A percentile compares a stretch with the other conserved stretches of the same genome.
Evolutionary conservation across 2,797 vertebrate genomes (phyloP).

Genomic region (Pangasius mekongensis): DNA sequence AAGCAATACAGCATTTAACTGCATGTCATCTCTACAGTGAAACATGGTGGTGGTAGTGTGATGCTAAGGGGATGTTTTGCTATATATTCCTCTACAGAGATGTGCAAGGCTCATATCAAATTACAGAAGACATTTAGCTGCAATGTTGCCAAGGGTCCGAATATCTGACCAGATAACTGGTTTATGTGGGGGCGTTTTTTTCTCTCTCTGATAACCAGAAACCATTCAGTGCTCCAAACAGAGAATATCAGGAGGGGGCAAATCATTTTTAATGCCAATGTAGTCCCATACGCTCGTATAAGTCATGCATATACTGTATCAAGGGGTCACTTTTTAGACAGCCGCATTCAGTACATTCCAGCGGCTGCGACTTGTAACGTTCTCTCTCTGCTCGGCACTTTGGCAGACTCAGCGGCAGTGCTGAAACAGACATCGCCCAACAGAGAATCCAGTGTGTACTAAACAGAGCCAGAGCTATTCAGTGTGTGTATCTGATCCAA

Average conservation of each 20-base stretch:
- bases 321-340: constrained; percentile 48
- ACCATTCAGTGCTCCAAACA: background rate
- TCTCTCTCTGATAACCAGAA: background rate
- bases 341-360: constrained; percentile 55
- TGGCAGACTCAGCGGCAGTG: constrained; percentile 7
- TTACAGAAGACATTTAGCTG: background rate
- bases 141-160: too few relatives aligned
- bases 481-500: constrained; percentile 4
- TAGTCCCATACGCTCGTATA: background rate
- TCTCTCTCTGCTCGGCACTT: constrained; percentile 1
- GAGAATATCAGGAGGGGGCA: background rate
- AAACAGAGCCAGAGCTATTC: constrained; percentile 17
- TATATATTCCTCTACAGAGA: background rate
- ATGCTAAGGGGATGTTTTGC: background rate
- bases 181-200: background rate
- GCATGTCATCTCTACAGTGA: background rate
- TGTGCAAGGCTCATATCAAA: background rate
- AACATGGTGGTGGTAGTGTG: background rate
- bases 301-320: constrained; percentile 13
- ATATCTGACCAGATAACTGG: background rate
- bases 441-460: constrained; percentile 45
- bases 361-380: constrained; percentile 9
- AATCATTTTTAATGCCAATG: background rate
- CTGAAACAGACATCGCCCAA: constrained; percentile 11
- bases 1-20: background rate